These are phyloP conservation scores for Cantharis rufa DNA, from an alignment of 2,888 invertebrate genomes.

Conservation along the genomic window DNA sequence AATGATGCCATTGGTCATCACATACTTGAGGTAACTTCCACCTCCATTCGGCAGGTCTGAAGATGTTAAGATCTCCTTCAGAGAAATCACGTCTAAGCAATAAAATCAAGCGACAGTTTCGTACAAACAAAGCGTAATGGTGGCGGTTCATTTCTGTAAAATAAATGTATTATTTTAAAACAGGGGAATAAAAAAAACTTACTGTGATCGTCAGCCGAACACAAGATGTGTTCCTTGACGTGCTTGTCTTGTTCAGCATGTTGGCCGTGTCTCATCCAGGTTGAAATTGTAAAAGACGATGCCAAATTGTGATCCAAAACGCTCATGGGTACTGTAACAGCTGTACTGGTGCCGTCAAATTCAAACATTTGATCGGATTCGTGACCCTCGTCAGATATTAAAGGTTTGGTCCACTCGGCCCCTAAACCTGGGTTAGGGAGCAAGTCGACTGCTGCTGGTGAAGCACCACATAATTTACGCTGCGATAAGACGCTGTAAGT, in stretches of 20 bases:
- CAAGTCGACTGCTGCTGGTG: constrained; percentile 82
- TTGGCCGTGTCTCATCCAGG: constrained; percentile 93
- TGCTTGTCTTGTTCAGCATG: constrained; percentile 82
- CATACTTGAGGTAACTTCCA: constrained; percentile 96
- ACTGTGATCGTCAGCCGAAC: constrained; percentile 98
- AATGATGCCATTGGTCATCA: constrained; percentile 99
- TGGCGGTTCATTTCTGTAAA: constrained; percentile 95
- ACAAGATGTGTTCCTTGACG: constrained; percentile 94
- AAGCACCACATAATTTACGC: constrained; percentile 84
- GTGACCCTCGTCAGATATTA: constrained; percentile 80
- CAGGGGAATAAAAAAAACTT: constrained; percentile 51
- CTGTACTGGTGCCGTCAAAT: constrained; percentile 90
- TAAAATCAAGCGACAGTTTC: constrained; percentile 95
- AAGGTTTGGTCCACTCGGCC: constrained; percentile 79
- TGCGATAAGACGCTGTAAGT: constrained; percentile 87
- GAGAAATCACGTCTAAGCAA: constrained; percentile 87
- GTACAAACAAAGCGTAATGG: constrained; percentile 95
- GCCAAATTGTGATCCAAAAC: constrained; percentile 77
- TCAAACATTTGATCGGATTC: constrained; percentile 92
- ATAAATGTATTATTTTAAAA: background rate
- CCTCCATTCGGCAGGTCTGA: constrained; percentile 97
- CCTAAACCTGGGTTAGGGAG: constrained; percentile 79
- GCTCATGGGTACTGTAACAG: constrained; percentile 79
- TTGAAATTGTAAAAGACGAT: constrained; percentile 85
- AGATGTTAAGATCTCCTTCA: constrained; percentile 90